phyloP scores from a whole-genome alignment of 2,888 invertebrate genomes.

The Nasonia oneida region DNA sequence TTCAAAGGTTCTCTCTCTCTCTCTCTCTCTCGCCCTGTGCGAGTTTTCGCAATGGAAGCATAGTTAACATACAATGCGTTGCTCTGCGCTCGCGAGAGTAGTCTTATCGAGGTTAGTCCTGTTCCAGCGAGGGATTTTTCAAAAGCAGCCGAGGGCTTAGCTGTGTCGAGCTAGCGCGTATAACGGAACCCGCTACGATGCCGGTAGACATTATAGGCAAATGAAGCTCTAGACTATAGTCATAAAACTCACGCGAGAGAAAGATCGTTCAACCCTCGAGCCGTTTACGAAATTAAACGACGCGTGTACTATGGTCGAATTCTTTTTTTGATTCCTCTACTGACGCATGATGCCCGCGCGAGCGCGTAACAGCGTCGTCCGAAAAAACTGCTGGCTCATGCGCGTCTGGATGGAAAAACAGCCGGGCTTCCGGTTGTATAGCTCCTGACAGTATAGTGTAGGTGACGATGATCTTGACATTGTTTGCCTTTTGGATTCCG shows the following conservation, averaged over 20 bases:
- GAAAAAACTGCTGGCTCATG: neutral
- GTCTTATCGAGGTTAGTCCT: conserved; percentile 46
- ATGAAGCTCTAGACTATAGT: conserved; percentile 21
- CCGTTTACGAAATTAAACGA: neutral
- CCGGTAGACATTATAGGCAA: conserved; percentile 44
- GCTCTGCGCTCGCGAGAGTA: neutral
- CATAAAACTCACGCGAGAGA: neutral
- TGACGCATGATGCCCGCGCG: too few relatives aligned
- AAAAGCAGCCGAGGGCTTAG: neutral
- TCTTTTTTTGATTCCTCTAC: conserved; percentile 26
- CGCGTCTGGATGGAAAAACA: neutral
- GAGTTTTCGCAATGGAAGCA: conserved; percentile 12
- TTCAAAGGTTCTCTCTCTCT: conserved; percentile 26
- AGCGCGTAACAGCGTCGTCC: neutral
- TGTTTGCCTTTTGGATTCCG: neutral
- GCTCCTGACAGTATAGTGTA: neutral
- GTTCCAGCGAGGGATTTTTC: conserved; percentile 1
- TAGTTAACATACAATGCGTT: conserved; percentile 55
- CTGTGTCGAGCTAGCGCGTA: neutral
- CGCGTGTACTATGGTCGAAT: neutral
- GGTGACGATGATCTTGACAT: neutral
- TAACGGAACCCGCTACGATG: conserved; percentile 8
- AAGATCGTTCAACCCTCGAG: conserved; percentile 5
- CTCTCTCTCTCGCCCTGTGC: conserved; percentile 5
- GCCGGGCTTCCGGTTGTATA: neutral